These are phyloP conservation scores for Triops cancriformis DNA, from an alignment of 1,140 invertebrate genomes.

Conservation along the genomic window DNA sequence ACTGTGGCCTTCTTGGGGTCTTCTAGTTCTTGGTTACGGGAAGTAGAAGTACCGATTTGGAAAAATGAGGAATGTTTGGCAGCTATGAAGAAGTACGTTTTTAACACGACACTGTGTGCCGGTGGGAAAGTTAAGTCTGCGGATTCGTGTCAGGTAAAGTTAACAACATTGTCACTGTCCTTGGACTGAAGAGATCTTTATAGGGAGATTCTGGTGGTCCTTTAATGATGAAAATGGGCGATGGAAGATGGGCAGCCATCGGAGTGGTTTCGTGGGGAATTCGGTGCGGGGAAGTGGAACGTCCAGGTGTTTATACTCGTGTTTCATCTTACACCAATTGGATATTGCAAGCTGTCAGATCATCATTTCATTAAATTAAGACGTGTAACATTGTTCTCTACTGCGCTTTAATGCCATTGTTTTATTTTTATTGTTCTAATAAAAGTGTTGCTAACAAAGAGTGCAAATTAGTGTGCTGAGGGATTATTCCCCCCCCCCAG, in stretches of 20 bases:
- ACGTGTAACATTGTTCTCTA: background rate
- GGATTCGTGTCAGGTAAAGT: conserved; percentile 65
- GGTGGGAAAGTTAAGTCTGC: conserved; percentile 58
- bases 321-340: background rate
- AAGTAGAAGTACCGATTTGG: conserved; percentile 28
- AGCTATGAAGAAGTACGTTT: conserved; percentile 35
- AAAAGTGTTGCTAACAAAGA: too few relatives aligned
- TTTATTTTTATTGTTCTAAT: too few relatives aligned
- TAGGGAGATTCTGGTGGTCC: conserved; percentile 79
- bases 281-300: conserved; percentile 54
- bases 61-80: conserved; percentile 23
- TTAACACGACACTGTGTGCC: conserved; percentile 60
- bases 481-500: too few relatives aligned
- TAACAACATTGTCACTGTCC: background rate
- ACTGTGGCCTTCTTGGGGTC: conserved; percentile 23
- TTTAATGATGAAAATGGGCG: conserved; percentile 56
- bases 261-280: conserved; percentile 74
- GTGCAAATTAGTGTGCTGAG: too few relatives aligned
- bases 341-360: background rate
- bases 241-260: conserved; percentile 63
- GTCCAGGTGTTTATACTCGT: conserved; percentile 63
- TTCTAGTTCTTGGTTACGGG: conserved; percentile 26
- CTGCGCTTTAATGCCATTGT: background rate
- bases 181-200: conserved; percentile 29
- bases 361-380: background rate